Percentiles rank a stretch among this genome's conserved stretches.
Evolutionary conservation across 2,113 vertebrate genomes (phyloP).

Genomic region (Brachypteracias leptosomus): DNA sequence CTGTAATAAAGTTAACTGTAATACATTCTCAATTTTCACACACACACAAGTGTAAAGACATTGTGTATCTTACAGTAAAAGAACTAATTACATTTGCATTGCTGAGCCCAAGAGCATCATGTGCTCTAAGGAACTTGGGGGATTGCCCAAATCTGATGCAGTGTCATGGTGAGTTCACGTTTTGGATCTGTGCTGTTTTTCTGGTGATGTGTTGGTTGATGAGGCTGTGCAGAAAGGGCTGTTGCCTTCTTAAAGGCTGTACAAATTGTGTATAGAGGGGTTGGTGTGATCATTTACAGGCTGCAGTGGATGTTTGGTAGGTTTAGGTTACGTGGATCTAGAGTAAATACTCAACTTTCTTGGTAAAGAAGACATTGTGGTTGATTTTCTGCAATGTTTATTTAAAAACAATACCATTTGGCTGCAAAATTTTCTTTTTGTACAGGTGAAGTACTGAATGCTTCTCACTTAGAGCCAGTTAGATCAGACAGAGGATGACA

Average conservation of each 20-base stretch:
- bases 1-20: slow-evolving; percentile 41
- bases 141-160: background rate
- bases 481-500: background rate
- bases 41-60: background rate
- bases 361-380: background rate
- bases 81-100: background rate
- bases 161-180: fast-evolving
- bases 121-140: background rate
- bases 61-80: background rate
- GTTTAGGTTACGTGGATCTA: background rate
- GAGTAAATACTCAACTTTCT: background rate
- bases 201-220: background rate
- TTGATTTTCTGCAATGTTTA: slow-evolving; percentile 34
- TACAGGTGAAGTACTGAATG: background rate
- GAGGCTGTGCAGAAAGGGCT: background rate
- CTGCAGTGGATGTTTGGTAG: background rate
- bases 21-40: slow-evolving; percentile 3
- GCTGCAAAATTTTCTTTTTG: background rate
- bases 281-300: background rate
- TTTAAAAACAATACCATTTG: slow-evolving; percentile 32
- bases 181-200: background rate
- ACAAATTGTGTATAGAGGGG: background rate
- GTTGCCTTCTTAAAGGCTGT: background rate
- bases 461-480: background rate
- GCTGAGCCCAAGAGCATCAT: background rate